Base-by-base conservation (phyloP, 2,113 vertebrate genomes). In the Bufo gargarizans region DNA sequence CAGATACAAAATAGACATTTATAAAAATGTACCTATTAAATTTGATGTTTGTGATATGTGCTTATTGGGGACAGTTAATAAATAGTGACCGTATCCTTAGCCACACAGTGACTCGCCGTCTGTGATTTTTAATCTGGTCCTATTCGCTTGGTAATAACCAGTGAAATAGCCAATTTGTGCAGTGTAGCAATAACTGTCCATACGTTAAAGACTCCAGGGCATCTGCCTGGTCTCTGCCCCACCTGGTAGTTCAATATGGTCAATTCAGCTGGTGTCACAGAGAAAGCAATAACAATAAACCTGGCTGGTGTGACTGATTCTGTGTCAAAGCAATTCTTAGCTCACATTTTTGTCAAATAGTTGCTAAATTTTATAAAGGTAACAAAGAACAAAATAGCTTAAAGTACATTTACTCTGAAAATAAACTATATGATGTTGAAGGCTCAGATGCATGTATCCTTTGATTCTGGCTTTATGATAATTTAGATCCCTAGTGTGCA, bases 191-290 rank as follows among this genome's bases (percentile, higher is more conserved):
- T 53, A 67, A 79, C 33, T 80, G 61, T 80, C 61, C 85, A 69
- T 80, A 69, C 47, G 77, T 80, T 69, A 53, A 56, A 56, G 47
- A 69, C 85, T 53, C 85, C 49, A 67, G 85, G 72, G 84, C 55
- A 63, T 65, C 71, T 19, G 50, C 56, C 33, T 4, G 33, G 77
- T 63, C 53, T 63, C 49, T 79, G 43, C 19, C 82, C 82, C 67
- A 69, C 65, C 82, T 84, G 63, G 82, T 84, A 50, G 20, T 19
- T 59, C 83, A 85, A 72, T 72, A 74, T 85, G 83, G 83, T 58
- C 22, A 47, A 43, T 58, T 33, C 83, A 74, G 69, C 69, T 85
- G 67, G 69, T 59, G 67, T 72, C 69, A 50, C 33, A 8, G 65
- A 63, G 4, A 67, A 33, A 33, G 33, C 3, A 65, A 69, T 72